These are phyloP conservation scores for Halocynthia roretzi DNA, from an alignment of 23 tunicate species.

Conservation along the genomic window DNA sequence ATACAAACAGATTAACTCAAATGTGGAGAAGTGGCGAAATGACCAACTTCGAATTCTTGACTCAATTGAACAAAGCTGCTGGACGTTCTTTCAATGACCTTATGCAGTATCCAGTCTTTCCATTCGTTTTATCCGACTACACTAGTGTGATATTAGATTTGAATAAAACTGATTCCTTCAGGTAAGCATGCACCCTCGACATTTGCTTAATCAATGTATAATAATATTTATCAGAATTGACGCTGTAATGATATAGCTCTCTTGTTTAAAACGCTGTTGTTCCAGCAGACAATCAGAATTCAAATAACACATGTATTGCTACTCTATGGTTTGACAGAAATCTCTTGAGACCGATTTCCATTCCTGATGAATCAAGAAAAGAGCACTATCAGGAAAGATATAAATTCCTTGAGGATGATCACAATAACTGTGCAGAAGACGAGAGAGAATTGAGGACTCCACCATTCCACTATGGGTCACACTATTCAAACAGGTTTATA, in stretches of 20 bases:
- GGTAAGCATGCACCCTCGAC: too few species aligned
- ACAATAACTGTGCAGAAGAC: conserved; percentile 80
- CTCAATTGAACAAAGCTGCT: conserved; percentile 84
- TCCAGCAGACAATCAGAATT: neutral
- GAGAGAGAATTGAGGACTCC: conserved; percentile 76
- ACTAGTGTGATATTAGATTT: conserved; percentile 70
- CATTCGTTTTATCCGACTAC: conserved; percentile 85
- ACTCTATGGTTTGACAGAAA: conserved; percentile 22
- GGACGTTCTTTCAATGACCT: conserved; percentile 95
- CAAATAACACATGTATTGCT: neutral
- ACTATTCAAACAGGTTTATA: conserved; percentile 82
- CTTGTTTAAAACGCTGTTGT: neutral
- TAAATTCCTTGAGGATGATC: conserved; percentile 79
- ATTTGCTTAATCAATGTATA: neutral
- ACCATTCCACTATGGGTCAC: conserved; percentile 97
- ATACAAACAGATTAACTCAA: conserved; percentile 23
- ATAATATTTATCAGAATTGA: neutral
- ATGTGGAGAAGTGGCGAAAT: conserved; percentile 75
- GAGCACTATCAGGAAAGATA: conserved; percentile 82
- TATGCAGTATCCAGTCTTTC: conserved; percentile 98
- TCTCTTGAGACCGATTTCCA: conserved; percentile 75
- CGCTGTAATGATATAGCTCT: neutral
- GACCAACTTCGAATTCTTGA: conserved; percentile 84
- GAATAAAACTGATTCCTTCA: conserved; percentile 32
- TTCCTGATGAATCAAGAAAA: conserved; percentile 62